Percentiles rank a stretch among this genome's conserved stretches.
These are phyloP conservation scores for Laothoe populi DNA, from an alignment of 2,888 invertebrate species.

Conservation along the genomic window DNA sequence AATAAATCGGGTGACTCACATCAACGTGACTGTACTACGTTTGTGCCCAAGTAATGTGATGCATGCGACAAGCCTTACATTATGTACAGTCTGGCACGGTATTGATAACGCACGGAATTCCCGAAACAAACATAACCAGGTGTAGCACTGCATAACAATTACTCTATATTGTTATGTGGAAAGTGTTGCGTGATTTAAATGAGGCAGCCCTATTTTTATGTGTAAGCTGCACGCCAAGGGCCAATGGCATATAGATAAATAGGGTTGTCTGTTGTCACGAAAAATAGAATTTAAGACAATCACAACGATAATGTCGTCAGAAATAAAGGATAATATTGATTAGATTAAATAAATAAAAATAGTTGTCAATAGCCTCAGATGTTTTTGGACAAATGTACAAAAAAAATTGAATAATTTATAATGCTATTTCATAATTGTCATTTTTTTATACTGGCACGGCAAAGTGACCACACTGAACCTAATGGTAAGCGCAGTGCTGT, in stretches of 20 bases:
- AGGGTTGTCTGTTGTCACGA: constrained; percentile 7
- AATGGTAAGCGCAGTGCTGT: no score
- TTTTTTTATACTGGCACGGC: no score
- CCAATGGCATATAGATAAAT: background rate
- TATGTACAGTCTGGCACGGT: constrained; percentile 62
- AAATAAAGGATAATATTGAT: no score
- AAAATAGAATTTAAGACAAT: background rate
- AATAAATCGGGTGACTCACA: constrained; percentile 43
- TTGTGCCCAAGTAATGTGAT: constrained; percentile 52
- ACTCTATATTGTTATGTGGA: background rate
- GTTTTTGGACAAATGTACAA: no score
- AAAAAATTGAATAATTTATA: no score
- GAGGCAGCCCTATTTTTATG: constrained; percentile 4
- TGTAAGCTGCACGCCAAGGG: background rate
- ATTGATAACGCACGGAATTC: constrained; percentile 58
- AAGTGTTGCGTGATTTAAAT: background rate
- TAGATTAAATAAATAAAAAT: no score
- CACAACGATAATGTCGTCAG: no score
- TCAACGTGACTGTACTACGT: constrained; percentile 35
- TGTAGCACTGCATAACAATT: constrained; percentile 59
- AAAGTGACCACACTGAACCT: no score
- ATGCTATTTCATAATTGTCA: no score
- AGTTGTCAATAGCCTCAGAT: no score
- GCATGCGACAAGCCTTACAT: constrained; percentile 58
- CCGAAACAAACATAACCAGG: constrained; percentile 54